A percentile compares a stretch with the other conserved stretches of the same genome.
Evolutionary conservation across 2,888 invertebrate species (phyloP).

Genomic region (Ormyrus thymus): DNA sequence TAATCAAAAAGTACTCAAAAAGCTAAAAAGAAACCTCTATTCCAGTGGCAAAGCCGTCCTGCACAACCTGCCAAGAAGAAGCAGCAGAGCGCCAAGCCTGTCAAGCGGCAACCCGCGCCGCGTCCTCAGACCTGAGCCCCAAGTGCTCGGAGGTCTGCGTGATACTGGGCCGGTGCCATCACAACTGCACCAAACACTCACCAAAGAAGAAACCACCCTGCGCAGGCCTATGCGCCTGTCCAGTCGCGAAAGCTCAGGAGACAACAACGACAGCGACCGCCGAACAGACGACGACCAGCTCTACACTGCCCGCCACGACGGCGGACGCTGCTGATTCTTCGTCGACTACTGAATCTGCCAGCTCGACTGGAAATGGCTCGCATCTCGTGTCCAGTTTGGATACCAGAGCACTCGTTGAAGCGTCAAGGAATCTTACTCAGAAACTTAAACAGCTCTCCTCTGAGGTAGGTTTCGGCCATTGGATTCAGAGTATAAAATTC

Average conservation of each 20-base stretch:
- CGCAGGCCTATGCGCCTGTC: background rate
- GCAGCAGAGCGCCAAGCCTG: background rate
- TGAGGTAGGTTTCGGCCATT: conserved; percentile 78
- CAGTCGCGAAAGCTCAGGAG: background rate
- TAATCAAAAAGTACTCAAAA: no score
- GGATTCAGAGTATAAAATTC: no score
- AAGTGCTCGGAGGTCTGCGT: conserved; percentile 36
- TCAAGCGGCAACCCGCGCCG: no score
- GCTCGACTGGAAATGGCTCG: conserved; percentile 25
- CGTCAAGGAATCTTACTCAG: conserved; percentile 93
- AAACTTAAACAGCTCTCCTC: conserved; percentile 92
- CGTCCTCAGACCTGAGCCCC: conserved; percentile 1
- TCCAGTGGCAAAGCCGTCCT: conserved; percentile 22
- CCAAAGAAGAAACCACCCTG: conserved; percentile 52
- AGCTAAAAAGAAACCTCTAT: background rate
- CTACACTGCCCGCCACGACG: background rate
- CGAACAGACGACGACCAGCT: background rate
- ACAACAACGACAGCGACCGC: conserved; percentile 45
- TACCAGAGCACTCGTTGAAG: conserved; percentile 88
- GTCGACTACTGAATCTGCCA: conserved; percentile 58
- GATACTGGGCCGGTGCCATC: conserved; percentile 33
- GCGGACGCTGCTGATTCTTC: conserved; percentile 67
- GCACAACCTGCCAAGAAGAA: conserved; percentile 26
- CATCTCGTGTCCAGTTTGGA: conserved; percentile 76
- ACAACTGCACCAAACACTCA: conserved; percentile 62